Percentiles rank a stretch among this genome's conserved stretches.
Evolutionary conservation across 1,140 invertebrate species (phyloP).

Genomic region (Lucilia sericata): DNA sequence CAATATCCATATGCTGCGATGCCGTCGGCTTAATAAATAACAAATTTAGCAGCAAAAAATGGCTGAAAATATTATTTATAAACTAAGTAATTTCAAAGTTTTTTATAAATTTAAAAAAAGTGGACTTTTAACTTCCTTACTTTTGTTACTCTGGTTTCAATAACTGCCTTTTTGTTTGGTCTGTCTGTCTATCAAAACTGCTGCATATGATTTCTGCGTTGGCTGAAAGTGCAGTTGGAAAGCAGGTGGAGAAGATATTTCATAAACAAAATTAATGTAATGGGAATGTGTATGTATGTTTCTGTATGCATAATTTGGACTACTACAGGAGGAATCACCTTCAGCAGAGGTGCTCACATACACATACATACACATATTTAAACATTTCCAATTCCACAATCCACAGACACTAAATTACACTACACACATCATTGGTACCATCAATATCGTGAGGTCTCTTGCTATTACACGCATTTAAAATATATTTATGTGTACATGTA

Average conservation of each 20-base stretch:
- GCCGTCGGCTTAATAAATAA: no score
- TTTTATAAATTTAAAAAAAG: no score
- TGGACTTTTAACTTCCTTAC: no score
- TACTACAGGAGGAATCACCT: neutral
- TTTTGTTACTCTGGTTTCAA: no score
- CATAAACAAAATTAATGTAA: no score
- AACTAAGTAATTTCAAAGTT: no score
- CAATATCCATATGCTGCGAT: no score
- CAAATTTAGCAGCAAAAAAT: no score
- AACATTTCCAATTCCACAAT: neutral
- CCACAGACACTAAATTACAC: neutral
- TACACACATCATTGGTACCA: neutral
- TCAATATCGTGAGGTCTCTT: neutral
- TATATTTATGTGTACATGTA: neutral
- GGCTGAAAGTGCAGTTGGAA: neutral
- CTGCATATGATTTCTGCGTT: neutral
- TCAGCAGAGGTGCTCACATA: neutral
- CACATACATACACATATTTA: neutral
- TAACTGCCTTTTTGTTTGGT: neutral
- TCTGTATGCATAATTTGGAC: no score
- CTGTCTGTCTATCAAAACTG: neutral
- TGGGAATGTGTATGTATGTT: no score
- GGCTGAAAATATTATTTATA: no score
- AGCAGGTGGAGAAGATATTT: neutral
- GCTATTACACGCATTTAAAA: constrained; percentile 32